Evolutionary conservation across 92 coral and sea anemone species (phyloP).

Genomic region (Porites lobata): DNA sequence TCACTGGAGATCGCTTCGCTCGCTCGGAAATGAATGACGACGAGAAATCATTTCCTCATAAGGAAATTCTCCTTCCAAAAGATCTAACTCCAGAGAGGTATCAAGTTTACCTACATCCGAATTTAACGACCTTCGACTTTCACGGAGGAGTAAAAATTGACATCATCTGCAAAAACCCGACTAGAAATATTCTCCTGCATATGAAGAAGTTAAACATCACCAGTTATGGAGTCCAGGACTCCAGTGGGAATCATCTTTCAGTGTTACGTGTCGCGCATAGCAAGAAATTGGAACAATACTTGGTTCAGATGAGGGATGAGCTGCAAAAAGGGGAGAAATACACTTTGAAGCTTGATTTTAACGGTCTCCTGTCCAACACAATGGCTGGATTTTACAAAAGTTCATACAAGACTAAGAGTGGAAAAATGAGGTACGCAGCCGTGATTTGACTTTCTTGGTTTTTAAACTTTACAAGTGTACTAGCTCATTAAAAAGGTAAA

Average conservation of each 20-base stretch:
- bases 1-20: constrained; percentile 65
- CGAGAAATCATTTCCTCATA: constrained; percentile 72
- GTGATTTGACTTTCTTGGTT: not conserved
- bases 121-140: constrained; percentile 74
- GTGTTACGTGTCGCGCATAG: constrained; percentile 71
- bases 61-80: constrained; percentile 77
- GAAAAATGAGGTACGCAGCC: constrained; percentile 84
- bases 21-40: constrained; percentile 48
- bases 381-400: constrained; percentile 99
- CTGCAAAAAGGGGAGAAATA: constrained; percentile 72
- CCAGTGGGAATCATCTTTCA: constrained; percentile 62
- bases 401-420: constrained; percentile 90
- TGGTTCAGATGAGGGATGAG: constrained; percentile 74
- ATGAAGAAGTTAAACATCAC: constrained; percentile 72
- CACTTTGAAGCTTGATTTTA: constrained; percentile 74
- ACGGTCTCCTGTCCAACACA: constrained; percentile 79
- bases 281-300: constrained; percentile 82
- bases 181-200: constrained; percentile 80
- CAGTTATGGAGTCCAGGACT: constrained; percentile 66
- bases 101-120: constrained; percentile 83
- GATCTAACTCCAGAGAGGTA: constrained; percentile 80
- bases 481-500: too few species aligned
- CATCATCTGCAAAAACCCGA: constrained; percentile 64
- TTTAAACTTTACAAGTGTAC: not conserved
- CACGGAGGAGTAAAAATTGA: constrained; percentile 83